Percentiles rank a stretch among this genome's conserved stretches.
Evolutionary conservation across 2,888 invertebrate genomes (phyloP).

Genomic region (Phaonia tiefii): DNA sequence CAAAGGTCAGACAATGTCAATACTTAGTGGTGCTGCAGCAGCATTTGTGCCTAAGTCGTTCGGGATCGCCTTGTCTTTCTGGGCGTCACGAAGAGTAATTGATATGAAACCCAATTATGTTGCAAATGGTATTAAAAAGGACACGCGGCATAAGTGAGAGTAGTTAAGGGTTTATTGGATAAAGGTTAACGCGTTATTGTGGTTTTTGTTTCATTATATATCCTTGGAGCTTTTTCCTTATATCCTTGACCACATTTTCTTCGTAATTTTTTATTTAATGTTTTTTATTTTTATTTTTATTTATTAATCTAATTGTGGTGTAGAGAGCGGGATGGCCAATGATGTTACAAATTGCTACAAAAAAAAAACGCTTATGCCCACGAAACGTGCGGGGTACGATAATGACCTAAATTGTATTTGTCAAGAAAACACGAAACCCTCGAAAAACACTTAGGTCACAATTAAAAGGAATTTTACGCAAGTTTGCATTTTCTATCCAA

Average conservation of each 20-base stretch:
- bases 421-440: background rate
- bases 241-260: no score
- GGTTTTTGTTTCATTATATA: no score
- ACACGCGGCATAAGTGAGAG: no score
- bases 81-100: background rate
- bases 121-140: background rate
- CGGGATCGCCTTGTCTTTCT: background rate
- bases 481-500: no score
- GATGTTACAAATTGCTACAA: no score
- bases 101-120: background rate
- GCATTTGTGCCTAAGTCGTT: background rate
- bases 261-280: no score
- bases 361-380: no score
- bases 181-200: no score
- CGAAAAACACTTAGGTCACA: background rate
- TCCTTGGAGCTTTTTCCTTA: no score
- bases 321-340: no score
- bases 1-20: slow-evolving; percentile 9
- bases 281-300: no score
- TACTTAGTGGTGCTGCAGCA: background rate
- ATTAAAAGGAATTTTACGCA: background rate
- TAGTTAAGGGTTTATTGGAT: background rate
- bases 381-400: no score
- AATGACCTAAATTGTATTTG: background rate
- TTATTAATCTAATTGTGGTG: slow-evolving; percentile 27